These are phyloP conservation scores for Thymelicus lineola DNA, from an alignment of 2,888 invertebrate genomes.

Conservation along the genomic window DNA sequence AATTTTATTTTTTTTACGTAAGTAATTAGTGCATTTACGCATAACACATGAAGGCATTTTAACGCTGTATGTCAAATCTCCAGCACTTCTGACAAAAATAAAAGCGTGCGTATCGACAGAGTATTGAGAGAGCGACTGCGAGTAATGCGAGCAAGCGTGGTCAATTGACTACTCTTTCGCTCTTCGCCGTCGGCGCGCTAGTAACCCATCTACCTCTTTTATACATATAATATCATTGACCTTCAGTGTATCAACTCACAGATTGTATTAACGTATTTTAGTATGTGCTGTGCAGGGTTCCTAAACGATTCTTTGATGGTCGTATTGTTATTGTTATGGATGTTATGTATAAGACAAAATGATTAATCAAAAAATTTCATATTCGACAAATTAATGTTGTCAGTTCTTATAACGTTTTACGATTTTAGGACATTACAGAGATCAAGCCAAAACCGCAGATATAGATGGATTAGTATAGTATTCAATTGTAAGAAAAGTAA, in stretches of 20 bases:
- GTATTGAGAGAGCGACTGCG: too few relatives aligned
- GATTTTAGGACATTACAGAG: conserved; percentile 11
- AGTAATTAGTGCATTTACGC: too few relatives aligned
- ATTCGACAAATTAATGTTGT: conserved; percentile 6
- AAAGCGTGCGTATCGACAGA: too few relatives aligned
- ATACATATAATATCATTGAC: too few relatives aligned
- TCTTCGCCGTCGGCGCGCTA: too few relatives aligned
- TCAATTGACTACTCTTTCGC: too few relatives aligned
- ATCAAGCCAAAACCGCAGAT: conserved; percentile 25
- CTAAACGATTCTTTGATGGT: conserved; percentile 27
- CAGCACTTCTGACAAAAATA: too few relatives aligned
- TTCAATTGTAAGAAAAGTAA: conserved; percentile 3
- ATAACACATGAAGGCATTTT: too few relatives aligned
- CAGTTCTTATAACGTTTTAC: not conserved
- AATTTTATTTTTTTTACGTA: too few relatives aligned
- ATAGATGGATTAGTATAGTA: conserved; percentile 25
- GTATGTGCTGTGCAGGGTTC: conserved; percentile 36
- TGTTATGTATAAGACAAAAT: conserved; percentile 9
- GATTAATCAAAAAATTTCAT: conserved; percentile 1
- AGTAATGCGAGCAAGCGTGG: too few relatives aligned
- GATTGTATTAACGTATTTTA: conserved; percentile 15
- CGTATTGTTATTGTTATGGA: conserved; percentile 17
- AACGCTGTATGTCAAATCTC: too few relatives aligned
- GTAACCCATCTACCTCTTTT: too few relatives aligned
- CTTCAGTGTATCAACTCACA: not conserved